These are phyloP conservation scores for Tragopan temminckii DNA, from an alignment of 2,797 vertebrate species.

Conservation along the genomic window DNA sequence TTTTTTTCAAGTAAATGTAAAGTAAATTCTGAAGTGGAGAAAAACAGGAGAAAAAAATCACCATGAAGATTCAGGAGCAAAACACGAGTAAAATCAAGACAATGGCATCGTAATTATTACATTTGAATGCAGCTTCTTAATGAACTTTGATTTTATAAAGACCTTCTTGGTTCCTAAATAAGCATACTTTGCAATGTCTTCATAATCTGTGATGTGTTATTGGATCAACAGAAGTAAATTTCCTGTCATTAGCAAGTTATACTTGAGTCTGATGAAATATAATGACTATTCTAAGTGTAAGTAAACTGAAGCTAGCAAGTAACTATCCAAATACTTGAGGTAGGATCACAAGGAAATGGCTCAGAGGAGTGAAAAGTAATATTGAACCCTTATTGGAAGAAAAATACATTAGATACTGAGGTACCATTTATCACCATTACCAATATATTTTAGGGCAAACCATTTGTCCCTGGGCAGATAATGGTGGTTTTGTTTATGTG, in stretches of 20 bases:
- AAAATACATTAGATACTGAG: neutral
- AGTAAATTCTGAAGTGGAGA: neutral
- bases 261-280: slow-evolving; percentile 14
- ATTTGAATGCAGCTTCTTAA: neutral
- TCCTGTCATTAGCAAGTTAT: slow-evolving; percentile 38
- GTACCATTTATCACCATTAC: neutral
- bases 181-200: neutral
- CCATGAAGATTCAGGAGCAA: neutral
- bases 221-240: slow-evolving; percentile 53
- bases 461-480: neutral
- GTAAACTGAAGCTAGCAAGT: slow-evolving; percentile 31
- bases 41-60: neutral
- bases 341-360: neutral
- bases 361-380: neutral
- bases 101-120: neutral
- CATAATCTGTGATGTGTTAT: slow-evolving; percentile 7
- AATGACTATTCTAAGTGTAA: slow-evolving; percentile 38
- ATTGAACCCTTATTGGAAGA: neutral
- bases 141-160: slow-evolving; percentile 13
- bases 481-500: neutral
- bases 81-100: slow-evolving; percentile 12
- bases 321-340: neutral
- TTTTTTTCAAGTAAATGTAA: neutral
- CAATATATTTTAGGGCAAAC: neutral
- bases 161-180: slow-evolving; percentile 5